Percentiles rank a stretch among this genome's conserved stretches.
Conservation (phyloP, 2,888 invertebrate species). For the Erannis defoliaria region DNA sequence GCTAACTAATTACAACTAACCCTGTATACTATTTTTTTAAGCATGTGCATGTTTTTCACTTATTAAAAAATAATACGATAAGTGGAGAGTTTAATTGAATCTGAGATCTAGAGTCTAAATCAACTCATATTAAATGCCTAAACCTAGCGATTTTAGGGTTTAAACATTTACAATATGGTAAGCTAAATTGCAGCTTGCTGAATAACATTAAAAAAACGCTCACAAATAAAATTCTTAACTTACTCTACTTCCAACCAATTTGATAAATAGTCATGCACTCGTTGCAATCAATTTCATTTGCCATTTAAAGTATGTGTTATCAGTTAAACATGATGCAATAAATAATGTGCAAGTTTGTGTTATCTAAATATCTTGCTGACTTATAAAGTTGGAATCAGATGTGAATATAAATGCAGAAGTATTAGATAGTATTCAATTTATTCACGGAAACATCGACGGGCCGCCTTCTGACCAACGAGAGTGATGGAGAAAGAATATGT, state of each 20-base stretch:
- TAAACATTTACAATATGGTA: too few species aligned
- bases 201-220: slow-evolving; percentile 11
- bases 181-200: slow-evolving; percentile 24
- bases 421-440: too few species aligned
- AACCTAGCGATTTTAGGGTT: too few species aligned
- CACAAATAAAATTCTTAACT: slow-evolving; percentile 14
- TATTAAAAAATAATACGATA: too few species aligned
- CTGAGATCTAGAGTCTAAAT: not conserved
- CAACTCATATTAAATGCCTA: too few species aligned
- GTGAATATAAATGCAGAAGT: not conserved
- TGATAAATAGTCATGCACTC: slow-evolving; percentile 3
- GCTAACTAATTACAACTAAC: too few species aligned
- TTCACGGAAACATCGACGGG: too few species aligned
- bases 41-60: too few species aligned
- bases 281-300: slow-evolving; percentile 11
- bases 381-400: not conserved
- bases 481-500: too few species aligned
- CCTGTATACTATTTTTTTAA: too few species aligned
- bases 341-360: not conserved
- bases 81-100: too few species aligned
- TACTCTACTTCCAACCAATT: slow-evolving; percentile 21
- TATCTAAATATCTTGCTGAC: not conserved
- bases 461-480: too few species aligned
- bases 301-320: slow-evolving; percentile 5
- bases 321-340: not conserved